A percentile compares a stretch with the other conserved stretches of the same genome.
Evolutionary conservation across 2,888 invertebrate species (phyloP).

Genomic region (Ichneumon xanthorius): DNA sequence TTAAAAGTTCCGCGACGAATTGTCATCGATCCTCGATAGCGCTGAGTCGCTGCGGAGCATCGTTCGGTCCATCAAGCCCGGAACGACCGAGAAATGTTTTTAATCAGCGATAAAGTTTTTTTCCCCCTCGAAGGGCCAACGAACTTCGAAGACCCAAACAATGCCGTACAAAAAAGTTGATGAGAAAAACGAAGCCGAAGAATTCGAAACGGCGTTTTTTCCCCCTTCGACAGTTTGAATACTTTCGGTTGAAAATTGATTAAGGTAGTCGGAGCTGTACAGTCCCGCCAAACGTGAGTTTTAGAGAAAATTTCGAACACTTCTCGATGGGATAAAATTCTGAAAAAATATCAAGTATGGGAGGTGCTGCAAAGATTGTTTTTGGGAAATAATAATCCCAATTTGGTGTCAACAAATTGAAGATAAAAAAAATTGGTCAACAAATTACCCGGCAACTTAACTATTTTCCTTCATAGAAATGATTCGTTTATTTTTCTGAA

Average conservation of each 20-base stretch:
- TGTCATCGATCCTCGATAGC: not conserved
- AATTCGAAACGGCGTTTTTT: not conserved
- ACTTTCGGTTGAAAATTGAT: not conserved
- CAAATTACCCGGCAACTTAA: too few species aligned
- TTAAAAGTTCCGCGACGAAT: not conserved
- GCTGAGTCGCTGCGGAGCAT: not conserved
- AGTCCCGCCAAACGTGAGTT: too few species aligned
- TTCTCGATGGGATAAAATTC: too few species aligned
- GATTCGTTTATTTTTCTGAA: too few species aligned
- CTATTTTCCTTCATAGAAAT: too few species aligned
- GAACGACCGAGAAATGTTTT: not conserved
- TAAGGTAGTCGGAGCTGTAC: too few species aligned
- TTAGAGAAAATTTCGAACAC: too few species aligned
- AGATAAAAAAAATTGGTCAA: too few species aligned
- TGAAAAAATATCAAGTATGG: too few species aligned
- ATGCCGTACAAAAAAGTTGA: not conserved
- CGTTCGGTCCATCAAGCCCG: not conserved
- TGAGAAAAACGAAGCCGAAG: not conserved
- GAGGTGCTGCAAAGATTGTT: too few species aligned
- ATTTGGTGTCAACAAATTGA: too few species aligned
- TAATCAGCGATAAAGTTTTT: not conserved
- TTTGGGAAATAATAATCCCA: too few species aligned
- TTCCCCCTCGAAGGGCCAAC: not conserved
- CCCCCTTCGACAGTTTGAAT: not conserved
- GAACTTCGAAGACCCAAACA: not conserved